Evolutionary conservation across 2,888 invertebrate genomes (phyloP).

Genomic region (Drosophila meridiana): DNA sequence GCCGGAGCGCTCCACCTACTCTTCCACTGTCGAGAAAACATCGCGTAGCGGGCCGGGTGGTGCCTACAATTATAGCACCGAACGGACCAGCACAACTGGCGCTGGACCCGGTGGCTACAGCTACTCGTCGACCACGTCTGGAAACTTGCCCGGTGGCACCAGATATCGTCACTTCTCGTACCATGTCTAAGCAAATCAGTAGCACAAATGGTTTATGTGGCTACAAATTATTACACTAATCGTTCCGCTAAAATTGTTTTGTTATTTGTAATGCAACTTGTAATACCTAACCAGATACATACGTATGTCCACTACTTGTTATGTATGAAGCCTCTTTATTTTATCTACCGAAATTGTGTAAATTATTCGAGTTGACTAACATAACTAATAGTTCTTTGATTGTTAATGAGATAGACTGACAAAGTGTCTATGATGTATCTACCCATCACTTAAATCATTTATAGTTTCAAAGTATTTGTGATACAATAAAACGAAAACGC

Average conservation of each 20-base stretch:
- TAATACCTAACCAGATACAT: constrained; percentile 42
- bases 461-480: constrained; percentile 78
- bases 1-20: constrained; percentile 89
- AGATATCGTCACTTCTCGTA: constrained; percentile 94
- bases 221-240: constrained; percentile 40
- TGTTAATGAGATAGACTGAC: constrained; percentile 57
- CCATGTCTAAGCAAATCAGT: constrained; percentile 88
- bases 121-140: constrained; percentile 91
- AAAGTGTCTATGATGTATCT: constrained; percentile 48
- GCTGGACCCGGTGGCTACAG: constrained; percentile 93
- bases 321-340: constrained; percentile 31
- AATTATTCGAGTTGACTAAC: constrained; percentile 66
- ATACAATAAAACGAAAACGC: constrained; percentile 74
- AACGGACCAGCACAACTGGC: constrained; percentile 90
- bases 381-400: constrained; percentile 61
- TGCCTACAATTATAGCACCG: constrained; percentile 90
- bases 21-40: constrained; percentile 89
- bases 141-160: constrained; percentile 93
- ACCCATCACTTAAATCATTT: constrained; percentile 54
- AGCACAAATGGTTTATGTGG: constrained; percentile 22
- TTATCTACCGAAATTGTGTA: constrained; percentile 52
- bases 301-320: constrained; percentile 28
- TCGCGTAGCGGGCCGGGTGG: constrained; percentile 90
- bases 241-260: constrained; percentile 43
- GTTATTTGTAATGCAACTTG: constrained; percentile 44